These are phyloP conservation scores for Cavia porcellus DNA, from an alignment of 2,113 vertebrate species.

Conservation along the genomic window DNA sequence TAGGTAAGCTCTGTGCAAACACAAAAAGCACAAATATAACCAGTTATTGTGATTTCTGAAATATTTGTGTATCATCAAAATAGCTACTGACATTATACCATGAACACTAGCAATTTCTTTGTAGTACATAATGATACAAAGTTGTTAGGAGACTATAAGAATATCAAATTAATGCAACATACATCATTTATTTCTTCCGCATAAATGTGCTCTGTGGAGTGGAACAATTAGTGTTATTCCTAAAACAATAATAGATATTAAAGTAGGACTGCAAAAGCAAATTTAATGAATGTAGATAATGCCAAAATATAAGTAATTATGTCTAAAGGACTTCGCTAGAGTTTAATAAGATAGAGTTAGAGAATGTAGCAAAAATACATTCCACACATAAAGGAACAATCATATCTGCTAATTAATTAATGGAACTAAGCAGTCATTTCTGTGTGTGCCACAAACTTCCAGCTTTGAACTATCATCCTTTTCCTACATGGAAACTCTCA, in stretches of 20 bases:
- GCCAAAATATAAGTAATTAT: background rate
- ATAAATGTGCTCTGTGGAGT: background rate
- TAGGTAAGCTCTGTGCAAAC: slow-evolving; percentile 20
- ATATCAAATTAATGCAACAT: background rate
- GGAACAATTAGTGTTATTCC: background rate
- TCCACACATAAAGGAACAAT: too few species aligned
- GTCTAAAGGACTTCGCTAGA: background rate
- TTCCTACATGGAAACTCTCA: background rate
- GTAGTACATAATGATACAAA: background rate
- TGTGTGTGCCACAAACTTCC: background rate
- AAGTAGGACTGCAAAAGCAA: background rate
- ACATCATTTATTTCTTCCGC: background rate
- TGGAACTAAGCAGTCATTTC: background rate
- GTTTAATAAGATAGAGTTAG: background rate
- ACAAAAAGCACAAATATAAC: background rate
- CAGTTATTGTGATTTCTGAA: slow-evolving; percentile 50
- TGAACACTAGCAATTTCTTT: background rate
- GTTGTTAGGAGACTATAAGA: background rate
- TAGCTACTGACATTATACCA: background rate
- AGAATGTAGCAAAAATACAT: background rate
- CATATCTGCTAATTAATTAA: background rate
- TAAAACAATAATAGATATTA: slow-evolving; percentile 25
- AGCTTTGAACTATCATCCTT: background rate
- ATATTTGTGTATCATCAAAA: background rate
- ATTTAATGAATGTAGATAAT: background rate